Evolutionary conservation across 2,797 vertebrate species (phyloP).

Genomic region (Limnodromus scolopaceus): DNA sequence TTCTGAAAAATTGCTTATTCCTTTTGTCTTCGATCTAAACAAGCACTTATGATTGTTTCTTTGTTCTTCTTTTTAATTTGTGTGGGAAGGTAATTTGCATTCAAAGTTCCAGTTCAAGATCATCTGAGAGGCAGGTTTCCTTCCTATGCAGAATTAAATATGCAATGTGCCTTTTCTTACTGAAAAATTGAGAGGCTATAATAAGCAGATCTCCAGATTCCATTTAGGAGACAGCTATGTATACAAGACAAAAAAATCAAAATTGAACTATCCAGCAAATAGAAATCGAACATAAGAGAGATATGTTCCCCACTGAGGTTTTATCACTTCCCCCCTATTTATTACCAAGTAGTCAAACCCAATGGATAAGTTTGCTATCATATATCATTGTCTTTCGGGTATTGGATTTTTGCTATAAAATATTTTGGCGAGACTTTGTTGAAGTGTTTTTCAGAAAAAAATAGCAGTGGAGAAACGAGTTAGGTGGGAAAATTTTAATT

Average conservation of each 20-base stretch:
- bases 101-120: not conserved
- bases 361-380: not conserved
- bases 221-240: not conserved
- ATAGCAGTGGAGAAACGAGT: not conserved
- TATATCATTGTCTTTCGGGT: not conserved
- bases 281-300: not conserved
- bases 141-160: not conserved
- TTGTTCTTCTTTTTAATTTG: not conserved
- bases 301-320: not conserved
- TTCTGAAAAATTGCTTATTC: not conserved
- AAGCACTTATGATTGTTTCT: rapidly evolving
- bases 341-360: not conserved
- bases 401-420: not conserved
- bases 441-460: not conserved
- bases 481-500: not conserved
- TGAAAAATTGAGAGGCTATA: not conserved
- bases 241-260: not conserved
- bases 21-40: not conserved
- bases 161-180: not conserved
- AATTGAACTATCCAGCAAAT: not conserved
- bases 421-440: not conserved
- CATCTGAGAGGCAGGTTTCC: not conserved
- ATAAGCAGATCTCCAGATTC: not conserved
- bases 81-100: not conserved
- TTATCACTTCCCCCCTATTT: not conserved